These are phyloP conservation scores for Vannuccia rotundouncinata DNA, from an alignment of 2,888 invertebrate species.

Conservation along the genomic window DNA sequence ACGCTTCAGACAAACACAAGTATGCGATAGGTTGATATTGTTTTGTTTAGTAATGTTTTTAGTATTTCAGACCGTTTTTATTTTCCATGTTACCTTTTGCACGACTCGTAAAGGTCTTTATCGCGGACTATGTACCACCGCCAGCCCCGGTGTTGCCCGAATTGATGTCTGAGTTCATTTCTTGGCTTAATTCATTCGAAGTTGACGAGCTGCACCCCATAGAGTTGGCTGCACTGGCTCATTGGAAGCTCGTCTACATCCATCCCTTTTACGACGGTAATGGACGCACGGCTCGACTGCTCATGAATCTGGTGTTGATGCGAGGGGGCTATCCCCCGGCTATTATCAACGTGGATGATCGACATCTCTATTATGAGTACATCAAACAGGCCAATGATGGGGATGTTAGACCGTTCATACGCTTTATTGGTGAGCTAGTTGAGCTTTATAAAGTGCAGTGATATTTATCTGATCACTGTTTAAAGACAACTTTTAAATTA, in stretches of 20 bases:
- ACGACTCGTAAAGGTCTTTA: no score
- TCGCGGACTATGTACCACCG: conserved; percentile 88
- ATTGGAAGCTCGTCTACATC: conserved; percentile 90
- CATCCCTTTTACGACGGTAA: conserved; percentile 96
- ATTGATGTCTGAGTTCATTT: conserved; percentile 78
- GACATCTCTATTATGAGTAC: conserved; percentile 70
- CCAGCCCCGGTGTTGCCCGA: conserved; percentile 71
- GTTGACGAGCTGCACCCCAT: conserved; percentile 80
- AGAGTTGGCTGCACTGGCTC: conserved; percentile 86
- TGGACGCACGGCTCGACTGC: conserved; percentile 82
- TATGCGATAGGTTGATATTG: not conserved
- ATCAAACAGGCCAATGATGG: conserved; percentile 85
- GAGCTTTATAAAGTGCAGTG: not conserved
- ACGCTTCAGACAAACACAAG: conserved; percentile 72
- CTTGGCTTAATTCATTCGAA: conserved; percentile 80
- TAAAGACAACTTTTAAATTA: no score
- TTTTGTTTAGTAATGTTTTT: no score
- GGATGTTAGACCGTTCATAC: conserved; percentile 83
- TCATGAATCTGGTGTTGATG: conserved; percentile 90
- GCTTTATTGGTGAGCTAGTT: conserved; percentile 81
- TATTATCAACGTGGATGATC: conserved; percentile 75
- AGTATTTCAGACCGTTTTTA: no score
- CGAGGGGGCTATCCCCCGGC: conserved; percentile 89
- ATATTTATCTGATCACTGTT: no score
- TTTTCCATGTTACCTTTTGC: no score